A percentile compares a stretch with the other conserved stretches of the same genome.
These are phyloP conservation scores for Anarhynchus alexandrinus DNA, from an alignment of 2,113 vertebrate genomes.

Conservation along the genomic window DNA sequence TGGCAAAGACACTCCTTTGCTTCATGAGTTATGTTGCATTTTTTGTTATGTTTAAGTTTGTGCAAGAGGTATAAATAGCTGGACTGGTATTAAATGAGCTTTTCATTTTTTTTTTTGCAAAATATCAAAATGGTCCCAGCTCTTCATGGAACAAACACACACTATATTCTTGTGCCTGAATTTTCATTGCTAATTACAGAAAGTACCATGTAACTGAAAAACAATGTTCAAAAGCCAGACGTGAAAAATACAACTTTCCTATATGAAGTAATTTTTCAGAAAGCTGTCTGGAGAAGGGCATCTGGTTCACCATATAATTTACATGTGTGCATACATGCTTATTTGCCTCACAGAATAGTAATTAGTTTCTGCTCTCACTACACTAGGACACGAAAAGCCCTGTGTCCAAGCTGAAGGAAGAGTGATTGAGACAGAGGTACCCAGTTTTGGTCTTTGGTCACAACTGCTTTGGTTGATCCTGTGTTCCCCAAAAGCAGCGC, in stretches of 20 bases:
- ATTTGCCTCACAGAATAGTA: background rate
- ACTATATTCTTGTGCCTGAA: conserved; percentile 41
- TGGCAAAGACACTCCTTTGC: conserved; percentile 66
- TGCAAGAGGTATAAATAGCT: conserved; percentile 64
- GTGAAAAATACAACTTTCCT: conserved; percentile 40
- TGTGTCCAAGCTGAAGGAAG: background rate
- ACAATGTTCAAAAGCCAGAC: conserved; percentile 41
- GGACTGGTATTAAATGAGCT: conserved; percentile 58
- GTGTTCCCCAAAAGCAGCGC: background rate
- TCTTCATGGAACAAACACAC: conserved; percentile 39
- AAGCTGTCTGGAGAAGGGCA: conserved; percentile 8
- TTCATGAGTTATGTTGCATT: conserved; percentile 66
- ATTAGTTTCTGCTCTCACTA: background rate
- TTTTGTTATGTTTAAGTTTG: conserved; percentile 70
- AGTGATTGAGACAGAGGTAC: background rate
- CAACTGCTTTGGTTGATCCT: background rate
- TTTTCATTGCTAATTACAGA: conserved; percentile 39
- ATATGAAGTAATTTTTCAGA: conserved; percentile 40
- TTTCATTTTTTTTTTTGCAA: conserved; percentile 15
- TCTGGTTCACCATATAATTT: background rate
- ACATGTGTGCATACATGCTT: background rate
- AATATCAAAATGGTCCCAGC: conserved; percentile 45
- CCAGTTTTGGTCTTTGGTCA: background rate
- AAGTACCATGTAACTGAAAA: background rate
- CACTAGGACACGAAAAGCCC: fast-evolving